Evolutionary conservation across 2,888 invertebrate genomes (phyloP), one percentile per base, ranked within the genome.

Genomic region (Acronicta alni): DNA sequence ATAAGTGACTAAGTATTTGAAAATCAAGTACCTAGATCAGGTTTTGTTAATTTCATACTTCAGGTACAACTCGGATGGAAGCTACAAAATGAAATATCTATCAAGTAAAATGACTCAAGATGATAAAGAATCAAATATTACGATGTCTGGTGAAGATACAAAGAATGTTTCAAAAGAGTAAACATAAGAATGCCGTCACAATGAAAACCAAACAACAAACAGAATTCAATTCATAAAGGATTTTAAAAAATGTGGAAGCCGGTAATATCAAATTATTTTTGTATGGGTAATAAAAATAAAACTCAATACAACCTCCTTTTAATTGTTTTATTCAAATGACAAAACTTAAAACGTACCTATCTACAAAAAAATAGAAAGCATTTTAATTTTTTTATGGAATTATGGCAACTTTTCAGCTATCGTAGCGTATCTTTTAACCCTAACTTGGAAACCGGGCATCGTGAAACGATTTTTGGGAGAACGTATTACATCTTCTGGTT

Each of bases 51-150:
- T 26, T 9, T 32, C 0, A 26, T 42, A 17, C 65, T 67, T 55
- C 77, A 93, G 93, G 69, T 93, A 91, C 78, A 95, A 96, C 80
- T 95, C 96, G 0, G 92, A 95, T 60, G 96, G 96, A 18, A 90
- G 87, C 43, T 97, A 96, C 84, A 95, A 95, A 75, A 85, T 89
- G 57, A 95, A 95, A 51, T 96, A 96, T 83, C 81, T 96, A 69
- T 88, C 88, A 42, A 85, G 79, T 23, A 95, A 95, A 76, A 38
- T 71, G 17, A 38, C 62, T 4, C 61, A 66, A 18, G 63, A 65
- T 10, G 58, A 41, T 7, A 47, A 57, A n/a, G 46, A 65, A 45
- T 57, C 57, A 16, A 71, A 62, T 26, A 23, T 53, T 3, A 55
- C 68, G 26, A 68, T 80, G 12, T 54, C 75, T 26, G 55, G 35